phyloP scores from a whole-genome alignment of 1,140 invertebrate genomes.

The Apocrypta bakeri region DNA sequence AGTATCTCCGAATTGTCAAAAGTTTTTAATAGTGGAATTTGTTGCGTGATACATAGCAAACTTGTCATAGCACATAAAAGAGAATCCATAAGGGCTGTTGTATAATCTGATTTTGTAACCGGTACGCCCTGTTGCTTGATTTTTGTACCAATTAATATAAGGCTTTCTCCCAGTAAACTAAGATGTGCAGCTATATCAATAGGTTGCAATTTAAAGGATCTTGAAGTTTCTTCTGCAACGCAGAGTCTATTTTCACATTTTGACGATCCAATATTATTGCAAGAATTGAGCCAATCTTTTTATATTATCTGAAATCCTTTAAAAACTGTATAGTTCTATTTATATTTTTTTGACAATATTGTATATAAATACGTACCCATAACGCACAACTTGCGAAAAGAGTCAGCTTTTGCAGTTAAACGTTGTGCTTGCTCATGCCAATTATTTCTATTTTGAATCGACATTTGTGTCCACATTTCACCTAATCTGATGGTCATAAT shows the following conservation, averaged over 20 bases:
- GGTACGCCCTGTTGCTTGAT: constrained; percentile 13
- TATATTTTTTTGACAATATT: not conserved
- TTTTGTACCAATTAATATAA: constrained; percentile 43
- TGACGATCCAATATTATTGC: constrained; percentile 7
- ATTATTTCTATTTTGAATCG: constrained; percentile 36
- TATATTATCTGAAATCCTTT: constrained; percentile 16
- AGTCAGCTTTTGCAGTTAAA: constrained; percentile 34
- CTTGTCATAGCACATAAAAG: constrained; percentile 43
- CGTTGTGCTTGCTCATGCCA: constrained; percentile 34
- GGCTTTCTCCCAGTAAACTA: constrained; percentile 45
- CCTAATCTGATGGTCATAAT: constrained; percentile 41
- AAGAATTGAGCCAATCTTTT: constrained; percentile 15
- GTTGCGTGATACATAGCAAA: constrained; percentile 39
- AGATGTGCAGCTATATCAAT: constrained; percentile 47
- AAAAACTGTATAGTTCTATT: not conserved
- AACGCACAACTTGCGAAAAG: not conserved
- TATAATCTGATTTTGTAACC: constrained; percentile 33
- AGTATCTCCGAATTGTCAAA: not conserved
- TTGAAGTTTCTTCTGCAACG: constrained; percentile 15
- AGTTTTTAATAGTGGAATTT: constrained; percentile 6
- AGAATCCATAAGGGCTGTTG: constrained; percentile 43
- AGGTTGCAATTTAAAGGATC: constrained; percentile 33
- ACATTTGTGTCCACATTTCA: constrained; percentile 48
- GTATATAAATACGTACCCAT: not conserved
- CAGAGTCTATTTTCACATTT: not conserved